A percentile compares a stretch with the other conserved stretches of the same genome.
Conservation (phyloP, 2,113 vertebrate species). For the Epinephelus lanceolatus region DNA sequence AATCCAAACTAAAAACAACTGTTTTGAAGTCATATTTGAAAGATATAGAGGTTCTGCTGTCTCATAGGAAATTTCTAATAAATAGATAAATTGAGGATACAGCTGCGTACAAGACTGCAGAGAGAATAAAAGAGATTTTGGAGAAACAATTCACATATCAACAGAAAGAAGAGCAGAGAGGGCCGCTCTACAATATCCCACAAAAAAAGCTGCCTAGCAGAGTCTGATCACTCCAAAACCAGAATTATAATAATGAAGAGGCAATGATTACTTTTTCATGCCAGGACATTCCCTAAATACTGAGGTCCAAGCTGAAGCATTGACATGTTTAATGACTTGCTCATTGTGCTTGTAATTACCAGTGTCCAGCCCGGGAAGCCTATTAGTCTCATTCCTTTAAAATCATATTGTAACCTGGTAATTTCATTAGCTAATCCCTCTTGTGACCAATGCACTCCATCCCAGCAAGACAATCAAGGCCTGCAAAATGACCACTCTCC, state of each 20-base stretch:
- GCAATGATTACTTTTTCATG: conserved; percentile 31
- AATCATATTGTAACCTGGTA: conserved; percentile 14
- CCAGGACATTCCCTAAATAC: conserved; percentile 26
- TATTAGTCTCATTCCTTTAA: conserved; percentile 52
- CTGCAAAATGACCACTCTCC: neutral
- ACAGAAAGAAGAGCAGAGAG: neutral
- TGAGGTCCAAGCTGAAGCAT: conserved; percentile 13
- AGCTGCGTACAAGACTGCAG: neutral
- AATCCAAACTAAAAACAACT: neutral
- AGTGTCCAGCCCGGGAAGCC: conserved; percentile 26
- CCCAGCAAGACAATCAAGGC: neutral
- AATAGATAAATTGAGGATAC: neutral
- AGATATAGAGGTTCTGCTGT: neutral
- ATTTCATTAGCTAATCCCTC: conserved; percentile 38
- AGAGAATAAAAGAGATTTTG: neutral
- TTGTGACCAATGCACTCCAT: neutral
- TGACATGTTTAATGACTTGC: conserved; percentile 51
- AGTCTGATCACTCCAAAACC: conserved; percentile 7
- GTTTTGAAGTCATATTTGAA: neutral
- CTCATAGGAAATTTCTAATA: neutral
- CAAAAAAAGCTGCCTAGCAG: neutral
- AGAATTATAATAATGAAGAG: conserved; percentile 32
- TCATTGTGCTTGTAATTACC: conserved; percentile 36
- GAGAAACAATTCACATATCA: neutral
- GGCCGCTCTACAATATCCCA: neutral